Evolutionary conservation across 92 coral and sea anemone species (phyloP), one percentile per base, ranked within the genome.

Genomic region (Isaurus tuberculatus): DNA sequence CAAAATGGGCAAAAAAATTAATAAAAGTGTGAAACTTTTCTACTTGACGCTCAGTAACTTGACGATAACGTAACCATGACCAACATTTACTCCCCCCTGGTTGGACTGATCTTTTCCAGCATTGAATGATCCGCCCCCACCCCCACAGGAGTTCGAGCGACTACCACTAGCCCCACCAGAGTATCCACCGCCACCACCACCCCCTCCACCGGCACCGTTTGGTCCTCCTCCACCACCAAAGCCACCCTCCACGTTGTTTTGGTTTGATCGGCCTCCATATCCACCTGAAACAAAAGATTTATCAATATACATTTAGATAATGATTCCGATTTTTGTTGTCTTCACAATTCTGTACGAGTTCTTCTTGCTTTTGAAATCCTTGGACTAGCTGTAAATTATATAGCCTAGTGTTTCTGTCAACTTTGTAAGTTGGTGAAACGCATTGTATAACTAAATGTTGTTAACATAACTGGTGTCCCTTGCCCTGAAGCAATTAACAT

Each of bases 111-210:
- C 97, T 66, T 84, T 31, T 30, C 97, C 97, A 17, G 49, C 81
- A 65, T 93, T 93, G 79, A 63, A 86, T 44, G 97, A 93, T 68
- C 97, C 97, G 36, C 97, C 97, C 40, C 97, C 97, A 25, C 97
- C 97, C 85, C 97, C 97, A 89, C 97, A 93, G 93, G 97, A 93
- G 72, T 89, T 93, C 27, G 97, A 93, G 25, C 94, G 94, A 72
- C 95, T 91, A 11, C 97, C 97, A 93, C 97, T 93, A 58, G 97
- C 97, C 8, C 97, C 97, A 11, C 97, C 97, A 42, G 97, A 93
- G 90, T 93, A 93, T 33, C 97, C 97, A 34, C 97, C 97, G 1
- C 97, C 97, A 20, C 97, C 97, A 28, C 97, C 97, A 16, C 94
- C 97, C 11, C 97, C 97, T 11, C 97, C 97, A 49, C 97, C 97